Conservation (phyloP, 2,113 vertebrate species). For the Rhabdomys dilectus region DNA sequence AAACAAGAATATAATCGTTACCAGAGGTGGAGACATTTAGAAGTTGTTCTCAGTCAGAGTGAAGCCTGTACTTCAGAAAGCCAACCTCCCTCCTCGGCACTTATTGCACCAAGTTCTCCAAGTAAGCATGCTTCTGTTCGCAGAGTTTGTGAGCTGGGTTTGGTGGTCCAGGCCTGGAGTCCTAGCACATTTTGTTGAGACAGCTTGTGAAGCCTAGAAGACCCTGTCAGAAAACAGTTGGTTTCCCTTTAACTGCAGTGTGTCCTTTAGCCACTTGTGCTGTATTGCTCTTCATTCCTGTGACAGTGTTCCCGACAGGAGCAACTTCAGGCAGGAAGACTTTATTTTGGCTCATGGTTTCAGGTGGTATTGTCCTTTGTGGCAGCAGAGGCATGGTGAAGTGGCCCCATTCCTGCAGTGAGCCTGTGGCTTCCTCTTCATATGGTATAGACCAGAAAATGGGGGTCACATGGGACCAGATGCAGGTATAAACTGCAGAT, state of each 20-base stretch:
- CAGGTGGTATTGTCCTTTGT: background rate
- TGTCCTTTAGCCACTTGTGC: background rate
- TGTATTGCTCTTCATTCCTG: background rate
- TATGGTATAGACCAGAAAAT: background rate
- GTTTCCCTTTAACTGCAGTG: background rate
- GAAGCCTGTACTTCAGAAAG: conserved; percentile 90
- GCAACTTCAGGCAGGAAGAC: background rate
- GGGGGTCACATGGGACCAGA: background rate
- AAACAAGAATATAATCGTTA: conserved; percentile 95
- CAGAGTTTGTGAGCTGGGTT: background rate
- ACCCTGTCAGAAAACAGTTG: background rate
- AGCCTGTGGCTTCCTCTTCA: background rate
- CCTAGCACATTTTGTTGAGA: background rate
- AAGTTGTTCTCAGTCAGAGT: conserved; percentile 93
- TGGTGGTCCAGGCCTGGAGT: background rate
- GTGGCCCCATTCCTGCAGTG: background rate
- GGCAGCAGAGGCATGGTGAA: background rate
- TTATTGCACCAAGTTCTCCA: conserved; percentile 92
- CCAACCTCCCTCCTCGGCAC: conserved; percentile 88
- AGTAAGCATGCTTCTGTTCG: conserved; percentile 83
- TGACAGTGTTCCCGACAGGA: background rate
- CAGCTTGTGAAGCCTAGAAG: background rate
- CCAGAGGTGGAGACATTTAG: conserved; percentile 94
- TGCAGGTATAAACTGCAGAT: background rate
- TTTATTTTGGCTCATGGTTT: background rate